phyloP scores from a whole-genome alignment of 2,113 vertebrate species.

The Oreochromis tanganicae region DNA sequence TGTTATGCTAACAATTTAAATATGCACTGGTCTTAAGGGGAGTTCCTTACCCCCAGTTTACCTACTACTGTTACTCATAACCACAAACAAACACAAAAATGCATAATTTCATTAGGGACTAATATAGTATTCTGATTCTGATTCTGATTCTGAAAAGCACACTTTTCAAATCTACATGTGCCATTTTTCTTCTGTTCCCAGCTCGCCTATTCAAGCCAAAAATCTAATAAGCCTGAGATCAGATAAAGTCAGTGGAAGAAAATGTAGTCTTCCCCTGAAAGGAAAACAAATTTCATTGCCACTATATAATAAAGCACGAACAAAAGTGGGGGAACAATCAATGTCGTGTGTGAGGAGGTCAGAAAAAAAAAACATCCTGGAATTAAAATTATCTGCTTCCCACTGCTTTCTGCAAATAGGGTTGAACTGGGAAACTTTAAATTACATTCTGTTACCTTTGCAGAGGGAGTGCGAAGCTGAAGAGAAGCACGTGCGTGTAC shows the following conservation, averaged over 20 bases:
- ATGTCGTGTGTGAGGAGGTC: not conserved
- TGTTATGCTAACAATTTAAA: not conserved
- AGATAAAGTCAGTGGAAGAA: not conserved
- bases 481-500: not conserved
- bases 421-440: conserved; percentile 3
- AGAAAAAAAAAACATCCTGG: not conserved
- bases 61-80: not conserved
- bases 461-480: not conserved
- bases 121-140: not conserved
- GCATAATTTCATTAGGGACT: not conserved
- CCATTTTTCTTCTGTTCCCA: not conserved
- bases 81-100: not conserved
- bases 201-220: not conserved
- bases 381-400: conserved; percentile 11
- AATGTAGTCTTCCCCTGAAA: not conserved
- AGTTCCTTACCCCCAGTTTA: not conserved
- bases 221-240: not conserved
- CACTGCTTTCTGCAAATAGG: not conserved
- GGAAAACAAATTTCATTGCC: not conserved
- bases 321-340: not conserved
- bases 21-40: not conserved
- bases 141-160: not conserved
- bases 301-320: not conserved
- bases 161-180: not conserved
- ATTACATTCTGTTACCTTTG: not conserved